A percentile compares a stretch with the other conserved stretches of the same genome.
Conservation (phyloP, 2,113 vertebrate genomes). For the Amblyopsis rosae region DNA sequence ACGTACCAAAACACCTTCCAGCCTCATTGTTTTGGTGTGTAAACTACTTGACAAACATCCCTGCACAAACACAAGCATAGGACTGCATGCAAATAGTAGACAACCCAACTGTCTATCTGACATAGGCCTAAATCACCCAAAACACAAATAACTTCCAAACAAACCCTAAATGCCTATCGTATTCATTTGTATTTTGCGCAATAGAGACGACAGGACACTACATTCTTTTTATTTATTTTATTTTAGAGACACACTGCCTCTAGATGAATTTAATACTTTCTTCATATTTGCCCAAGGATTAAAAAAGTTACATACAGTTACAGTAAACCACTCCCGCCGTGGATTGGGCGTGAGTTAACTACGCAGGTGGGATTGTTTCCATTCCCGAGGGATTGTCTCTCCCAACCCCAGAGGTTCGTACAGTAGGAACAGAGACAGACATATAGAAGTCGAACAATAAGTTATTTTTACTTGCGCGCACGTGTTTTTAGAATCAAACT, state of each 20-base stretch:
- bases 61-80: no score
- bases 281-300: no score
- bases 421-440: constrained; percentile 13
- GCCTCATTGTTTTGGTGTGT: no score
- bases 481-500: constrained; percentile 25
- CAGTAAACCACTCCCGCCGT: constrained; percentile 63
- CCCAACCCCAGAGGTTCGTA: constrained; percentile 5
- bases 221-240: no score
- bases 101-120: no score
- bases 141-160: no score
- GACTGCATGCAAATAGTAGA: no score
- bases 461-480: constrained; percentile 11
- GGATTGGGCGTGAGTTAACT: constrained; percentile 62
- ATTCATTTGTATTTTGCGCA: no score
- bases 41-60: no score
- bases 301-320: constrained; percentile 17
- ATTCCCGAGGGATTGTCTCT: constrained; percentile 34
- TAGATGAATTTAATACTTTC: background rate
- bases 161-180: no score
- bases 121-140: no score
- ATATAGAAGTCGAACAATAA: background rate
- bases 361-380: constrained; percentile 64
- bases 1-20: background rate
- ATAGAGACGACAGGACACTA: no score
- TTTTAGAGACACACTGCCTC: background rate